phyloP scores from a whole-genome alignment of 2,113 vertebrate species.

The Australoheros scitulus region DNA sequence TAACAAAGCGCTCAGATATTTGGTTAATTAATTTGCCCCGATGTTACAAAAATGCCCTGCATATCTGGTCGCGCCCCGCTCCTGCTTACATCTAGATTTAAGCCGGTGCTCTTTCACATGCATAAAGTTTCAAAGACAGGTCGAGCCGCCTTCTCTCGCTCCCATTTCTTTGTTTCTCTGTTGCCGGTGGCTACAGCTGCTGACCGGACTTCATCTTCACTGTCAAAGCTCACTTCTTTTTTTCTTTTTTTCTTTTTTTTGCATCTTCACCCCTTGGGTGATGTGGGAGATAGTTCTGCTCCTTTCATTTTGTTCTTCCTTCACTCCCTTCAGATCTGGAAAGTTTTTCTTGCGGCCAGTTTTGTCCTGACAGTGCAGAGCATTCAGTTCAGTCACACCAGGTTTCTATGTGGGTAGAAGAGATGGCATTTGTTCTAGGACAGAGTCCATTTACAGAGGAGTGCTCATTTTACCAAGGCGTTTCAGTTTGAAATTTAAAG shows the following conservation, averaged over 20 bases:
- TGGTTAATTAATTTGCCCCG: conserved; percentile 60
- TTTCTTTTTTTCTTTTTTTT: conserved; percentile 10
- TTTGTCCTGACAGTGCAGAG: conserved; percentile 13
- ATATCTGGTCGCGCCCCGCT: background rate
- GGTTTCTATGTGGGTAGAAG: background rate
- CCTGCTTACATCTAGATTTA: background rate
- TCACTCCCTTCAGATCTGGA: background rate
- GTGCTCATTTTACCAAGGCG: conserved; percentile 7
- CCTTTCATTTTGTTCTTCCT: background rate
- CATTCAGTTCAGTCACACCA: background rate
- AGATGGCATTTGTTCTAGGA: conserved; percentile 14
- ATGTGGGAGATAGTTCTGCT: conserved; percentile 15
- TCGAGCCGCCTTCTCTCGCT: background rate
- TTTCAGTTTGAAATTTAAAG: conserved; percentile 21
- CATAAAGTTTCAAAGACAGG: conserved; percentile 1
- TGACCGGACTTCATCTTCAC: conserved; percentile 29
- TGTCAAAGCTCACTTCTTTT: background rate
- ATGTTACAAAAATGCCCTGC: conserved; percentile 14
- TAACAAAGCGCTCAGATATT: conserved; percentile 55
- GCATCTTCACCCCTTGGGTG: conserved; percentile 31
- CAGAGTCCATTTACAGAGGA: conserved; percentile 9
- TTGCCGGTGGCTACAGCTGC: conserved; percentile 26
- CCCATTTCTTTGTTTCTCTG: background rate
- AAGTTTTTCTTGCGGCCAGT: conserved; percentile 26
- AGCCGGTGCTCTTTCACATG: background rate